Conservation (phyloP, 2,797 vertebrate genomes). For the Cichlasoma orientale region DNA sequence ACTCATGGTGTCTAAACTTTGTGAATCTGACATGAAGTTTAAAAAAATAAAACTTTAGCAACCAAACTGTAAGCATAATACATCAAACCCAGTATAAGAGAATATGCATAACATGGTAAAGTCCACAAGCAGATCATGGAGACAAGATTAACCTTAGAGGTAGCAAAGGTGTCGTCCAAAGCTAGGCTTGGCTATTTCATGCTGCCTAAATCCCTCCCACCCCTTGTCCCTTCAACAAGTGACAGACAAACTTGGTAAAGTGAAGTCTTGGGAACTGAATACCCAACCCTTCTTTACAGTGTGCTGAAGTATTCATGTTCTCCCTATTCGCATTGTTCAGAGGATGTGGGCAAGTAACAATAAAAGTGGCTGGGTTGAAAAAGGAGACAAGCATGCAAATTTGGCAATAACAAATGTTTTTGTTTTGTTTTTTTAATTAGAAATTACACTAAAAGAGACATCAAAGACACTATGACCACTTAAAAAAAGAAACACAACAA, state of each 20-base stretch:
- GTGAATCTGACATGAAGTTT: not conserved
- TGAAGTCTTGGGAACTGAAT: not conserved
- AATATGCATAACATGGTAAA: too few species aligned
- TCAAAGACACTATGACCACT: not conserved
- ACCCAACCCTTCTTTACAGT: not conserved
- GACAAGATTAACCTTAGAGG: not conserved
- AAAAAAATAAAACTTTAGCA: not conserved
- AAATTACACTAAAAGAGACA: not conserved
- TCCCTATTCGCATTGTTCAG: not conserved
- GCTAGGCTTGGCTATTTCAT: not conserved
- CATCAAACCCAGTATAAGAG: not conserved
- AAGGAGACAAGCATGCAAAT: not conserved
- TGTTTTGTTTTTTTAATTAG: accelerated
- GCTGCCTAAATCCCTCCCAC: not conserved
- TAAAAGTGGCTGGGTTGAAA: not conserved
- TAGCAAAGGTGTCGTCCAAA: not conserved
- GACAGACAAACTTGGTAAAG: not conserved
- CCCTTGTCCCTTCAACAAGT: not conserved
- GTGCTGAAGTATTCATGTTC: not conserved
- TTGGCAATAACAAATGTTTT: not conserved
- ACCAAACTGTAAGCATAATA: not conserved
- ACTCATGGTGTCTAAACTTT: not conserved
- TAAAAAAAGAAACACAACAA: not conserved
- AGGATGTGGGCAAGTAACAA: not conserved
- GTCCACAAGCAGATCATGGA: not conserved